Evolutionary conservation across 2,797 vertebrate species (phyloP).

Genomic region (Anomalospiza imberbis): DNA sequence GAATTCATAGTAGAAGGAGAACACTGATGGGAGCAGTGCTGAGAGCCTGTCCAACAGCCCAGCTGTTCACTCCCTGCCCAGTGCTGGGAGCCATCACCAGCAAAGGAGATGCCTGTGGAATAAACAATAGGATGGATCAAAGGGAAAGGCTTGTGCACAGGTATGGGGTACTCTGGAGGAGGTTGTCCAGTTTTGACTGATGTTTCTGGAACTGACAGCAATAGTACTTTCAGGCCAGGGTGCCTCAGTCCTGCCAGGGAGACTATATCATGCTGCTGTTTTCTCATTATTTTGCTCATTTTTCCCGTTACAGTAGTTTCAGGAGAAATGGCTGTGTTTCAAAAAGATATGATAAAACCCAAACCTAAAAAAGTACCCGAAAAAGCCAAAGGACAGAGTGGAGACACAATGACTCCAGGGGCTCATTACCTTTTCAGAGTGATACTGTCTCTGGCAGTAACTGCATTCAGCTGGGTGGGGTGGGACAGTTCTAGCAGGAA

Average conservation of each 20-base stretch:
- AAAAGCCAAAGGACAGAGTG: not conserved
- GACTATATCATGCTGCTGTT: rapidly evolving
- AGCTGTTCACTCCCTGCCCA: not conserved
- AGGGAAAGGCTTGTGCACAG: not conserved
- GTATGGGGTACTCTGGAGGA: not conserved
- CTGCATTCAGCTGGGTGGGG: too few species aligned
- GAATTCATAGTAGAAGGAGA: not conserved
- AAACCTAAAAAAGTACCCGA: rapidly evolving
- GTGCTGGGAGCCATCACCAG: not conserved
- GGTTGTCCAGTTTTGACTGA: not conserved
- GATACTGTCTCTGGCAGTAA: not conserved
- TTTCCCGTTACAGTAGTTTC: not conserved
- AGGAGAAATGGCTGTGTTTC: not conserved
- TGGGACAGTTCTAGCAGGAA: not conserved
- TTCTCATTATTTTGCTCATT: not conserved
- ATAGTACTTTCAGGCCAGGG: not conserved
- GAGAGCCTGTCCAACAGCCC: not conserved
- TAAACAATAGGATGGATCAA: not conserved
- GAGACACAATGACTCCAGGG: rapidly evolving
- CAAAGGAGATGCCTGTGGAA: not conserved
- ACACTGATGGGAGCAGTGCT: not conserved
- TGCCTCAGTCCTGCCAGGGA: not conserved
- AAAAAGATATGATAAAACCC: not conserved
- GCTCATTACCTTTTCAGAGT: rapidly evolving
- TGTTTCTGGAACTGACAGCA: not conserved